These are phyloP conservation scores for Neoarius graeffei DNA, from an alignment of 2,113 vertebrate species.

Conservation along the genomic window DNA sequence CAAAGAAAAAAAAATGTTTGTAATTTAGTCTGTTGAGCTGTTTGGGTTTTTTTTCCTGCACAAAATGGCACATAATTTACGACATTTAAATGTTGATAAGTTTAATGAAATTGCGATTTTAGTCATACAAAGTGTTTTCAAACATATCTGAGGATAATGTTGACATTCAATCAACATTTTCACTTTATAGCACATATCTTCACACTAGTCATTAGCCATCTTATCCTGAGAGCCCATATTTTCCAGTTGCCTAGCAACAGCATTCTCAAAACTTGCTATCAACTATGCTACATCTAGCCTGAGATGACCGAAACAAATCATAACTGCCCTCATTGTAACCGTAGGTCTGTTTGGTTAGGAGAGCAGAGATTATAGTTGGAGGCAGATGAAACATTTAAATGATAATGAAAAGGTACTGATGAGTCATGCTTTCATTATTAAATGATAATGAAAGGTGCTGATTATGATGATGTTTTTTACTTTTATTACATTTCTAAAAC, in stretches of 20 bases:
- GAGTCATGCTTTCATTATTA: too few relatives aligned
- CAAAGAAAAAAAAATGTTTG: not conserved
- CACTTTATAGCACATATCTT: not conserved
- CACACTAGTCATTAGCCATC: not conserved
- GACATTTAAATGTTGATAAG: not conserved
- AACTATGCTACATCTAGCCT: not conserved
- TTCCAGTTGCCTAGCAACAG: conserved; percentile 20
- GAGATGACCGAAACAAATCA: conserved; percentile 4
- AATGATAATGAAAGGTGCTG: too few relatives aligned
- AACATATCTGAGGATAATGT: not conserved
- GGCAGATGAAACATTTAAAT: not conserved
- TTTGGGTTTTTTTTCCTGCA: not conserved
- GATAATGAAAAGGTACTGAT: too few relatives aligned
- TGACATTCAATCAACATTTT: not conserved
- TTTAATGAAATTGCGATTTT: not conserved
- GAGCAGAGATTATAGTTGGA: not conserved
- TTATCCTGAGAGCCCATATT: not conserved
- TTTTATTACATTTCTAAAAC: not conserved
- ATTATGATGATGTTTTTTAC: not conserved
- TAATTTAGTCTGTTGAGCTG: not conserved
- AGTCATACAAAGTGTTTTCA: not conserved
- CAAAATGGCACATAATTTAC: not conserved
- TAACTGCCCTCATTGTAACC: not conserved
- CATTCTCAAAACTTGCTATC: conserved; percentile 1
- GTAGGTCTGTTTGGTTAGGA: not conserved